These are phyloP conservation scores for Calephelis virginiensis DNA, from an alignment of 1,140 invertebrate species.

Conservation along the genomic window DNA sequence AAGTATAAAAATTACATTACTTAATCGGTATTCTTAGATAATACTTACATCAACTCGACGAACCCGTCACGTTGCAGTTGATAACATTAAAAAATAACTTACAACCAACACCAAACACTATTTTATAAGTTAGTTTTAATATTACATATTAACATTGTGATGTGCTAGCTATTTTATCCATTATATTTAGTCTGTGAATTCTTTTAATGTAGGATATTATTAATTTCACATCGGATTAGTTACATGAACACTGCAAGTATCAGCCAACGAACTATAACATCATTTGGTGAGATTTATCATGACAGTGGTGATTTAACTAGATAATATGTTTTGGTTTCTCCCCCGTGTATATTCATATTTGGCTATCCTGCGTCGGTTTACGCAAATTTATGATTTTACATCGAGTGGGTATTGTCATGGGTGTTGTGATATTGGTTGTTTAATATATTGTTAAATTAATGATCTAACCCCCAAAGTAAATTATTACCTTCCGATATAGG, in stretches of 20 bases:
- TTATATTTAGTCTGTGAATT: constrained; percentile 2
- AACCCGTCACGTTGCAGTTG: constrained; percentile 69
- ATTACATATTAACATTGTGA: not conserved
- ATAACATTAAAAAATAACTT: constrained; percentile 62
- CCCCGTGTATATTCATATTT: constrained; percentile 4
- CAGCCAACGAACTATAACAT: constrained; percentile 6
- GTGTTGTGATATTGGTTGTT: not conserved
- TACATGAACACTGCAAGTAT: constrained; percentile 1
- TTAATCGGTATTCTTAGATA: constrained; percentile 52
- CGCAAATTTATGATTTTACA: constrained; percentile 6
- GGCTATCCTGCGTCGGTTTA: not conserved
- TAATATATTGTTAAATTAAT: not conserved
- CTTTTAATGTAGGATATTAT: not conserved
- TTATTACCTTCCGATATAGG: too few relatives aligned
- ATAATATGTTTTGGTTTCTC: constrained; percentile 14
- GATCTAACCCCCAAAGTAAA: not conserved
- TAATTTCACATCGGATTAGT: constrained; percentile 2
- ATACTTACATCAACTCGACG: constrained; percentile 74
- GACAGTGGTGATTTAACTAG: constrained; percentile 5
- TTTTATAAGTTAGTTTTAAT: constrained; percentile 21
- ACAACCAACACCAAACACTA: constrained; percentile 30
- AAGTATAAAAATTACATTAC: constrained; percentile 50
- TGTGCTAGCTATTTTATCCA: constrained; percentile 5
- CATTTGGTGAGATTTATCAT: constrained; percentile 10
- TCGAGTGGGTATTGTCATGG: not conserved